These are phyloP conservation scores for Oscarella lobularis DNA, from an alignment of 37 sponge, comb jelly and placozoan genomes.

Conservation along the genomic window DNA sequence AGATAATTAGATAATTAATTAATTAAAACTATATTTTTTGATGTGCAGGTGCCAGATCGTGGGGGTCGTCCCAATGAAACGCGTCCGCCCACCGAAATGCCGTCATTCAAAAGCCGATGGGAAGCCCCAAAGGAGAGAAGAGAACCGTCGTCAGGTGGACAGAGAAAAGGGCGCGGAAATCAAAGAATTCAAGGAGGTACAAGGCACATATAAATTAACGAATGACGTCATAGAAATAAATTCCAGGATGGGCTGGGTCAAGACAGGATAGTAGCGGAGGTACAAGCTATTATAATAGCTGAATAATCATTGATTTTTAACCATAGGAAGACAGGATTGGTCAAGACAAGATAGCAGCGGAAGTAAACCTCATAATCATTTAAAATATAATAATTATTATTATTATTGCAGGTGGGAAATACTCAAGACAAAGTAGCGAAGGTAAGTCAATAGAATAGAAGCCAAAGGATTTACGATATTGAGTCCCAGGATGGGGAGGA, in stretches of 20 bases:
- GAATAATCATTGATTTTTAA: too few species aligned
- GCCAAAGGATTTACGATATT: too few species aligned
- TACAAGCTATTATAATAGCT: too few species aligned
- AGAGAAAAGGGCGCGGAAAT: slow-evolving; percentile 1
- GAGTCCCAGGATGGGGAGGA: slow-evolving; percentile 19
- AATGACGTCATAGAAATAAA: slow-evolving; percentile 1
- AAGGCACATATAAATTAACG: neutral
- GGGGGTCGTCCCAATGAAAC: slow-evolving; percentile 85
- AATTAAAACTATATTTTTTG: too few species aligned
- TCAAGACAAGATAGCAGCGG: too few species aligned
- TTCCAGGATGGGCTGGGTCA: neutral
- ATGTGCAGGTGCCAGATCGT: slow-evolving; percentile 81
- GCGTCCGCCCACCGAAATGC: slow-evolving; percentile 86
- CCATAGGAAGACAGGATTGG: too few species aligned
- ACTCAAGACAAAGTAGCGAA: too few species aligned
- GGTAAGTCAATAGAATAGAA: too few species aligned
- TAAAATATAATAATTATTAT: too few species aligned
- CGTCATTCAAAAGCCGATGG: slow-evolving; percentile 53
- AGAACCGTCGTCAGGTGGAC: slow-evolving; percentile 8
- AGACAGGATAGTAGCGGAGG: slow-evolving; percentile 17
- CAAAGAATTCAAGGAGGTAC: slow-evolving; percentile 21
- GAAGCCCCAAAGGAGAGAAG: slow-evolving; percentile 49
- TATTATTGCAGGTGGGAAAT: too few species aligned
- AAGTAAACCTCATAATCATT: too few species aligned
- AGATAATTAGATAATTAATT: too few species aligned